Evolutionary conservation across 1,140 invertebrate genomes (phyloP), one percentile per base, ranked within the genome.

Genomic region (Cherax destructor): DNA sequence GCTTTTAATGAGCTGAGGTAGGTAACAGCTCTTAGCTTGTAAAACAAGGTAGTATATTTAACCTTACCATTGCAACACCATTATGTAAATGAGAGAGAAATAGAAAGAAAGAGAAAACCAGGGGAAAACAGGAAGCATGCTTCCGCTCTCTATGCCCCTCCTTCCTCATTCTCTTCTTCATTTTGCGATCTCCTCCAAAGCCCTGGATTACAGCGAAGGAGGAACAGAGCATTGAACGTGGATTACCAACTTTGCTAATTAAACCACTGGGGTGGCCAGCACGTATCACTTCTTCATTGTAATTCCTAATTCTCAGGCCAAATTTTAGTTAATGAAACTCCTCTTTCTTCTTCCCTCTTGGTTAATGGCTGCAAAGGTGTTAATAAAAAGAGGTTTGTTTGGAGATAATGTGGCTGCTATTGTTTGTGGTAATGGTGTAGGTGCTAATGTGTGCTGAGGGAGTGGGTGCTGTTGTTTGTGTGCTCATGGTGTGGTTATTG

Each of bases 191-290:
- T 74, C n/a, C n/a, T 21, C 13, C 21, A 69, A 74, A 10, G 21
- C 11, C 69, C 24, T 30, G 69, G 69, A 74, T 74, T 74, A 74
- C 9, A 30, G 7, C 69, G 9, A 16, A 21, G 30, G 2, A 10
- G 24, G 69, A 74, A 9, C 69, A 16, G 24, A 30, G 69, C 24
- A 74, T 74, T 74, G 69, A 74, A 74, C 7, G 9, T 16, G 69
- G 69, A 30, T 74, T 30, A 74, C 69, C 24, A 30, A 74, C 16
- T 74, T 74, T 74, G n/a, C n/a, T 74, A 74, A 74, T 74, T 30
- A 74, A 74, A 16, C 69, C 69, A 74, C n/a, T 2, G 13, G 56
- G 56, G 56, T 65, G 61, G 61, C 2, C 21, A 65, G 13, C 18
- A 65, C 61, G 61, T 18, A 65, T 65, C 13, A 13, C 13, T 65